Evolutionary conservation across 1,140 invertebrate genomes (phyloP), one percentile per base, ranked within the genome.

Genomic region (Solenopsis invicta): DNA sequence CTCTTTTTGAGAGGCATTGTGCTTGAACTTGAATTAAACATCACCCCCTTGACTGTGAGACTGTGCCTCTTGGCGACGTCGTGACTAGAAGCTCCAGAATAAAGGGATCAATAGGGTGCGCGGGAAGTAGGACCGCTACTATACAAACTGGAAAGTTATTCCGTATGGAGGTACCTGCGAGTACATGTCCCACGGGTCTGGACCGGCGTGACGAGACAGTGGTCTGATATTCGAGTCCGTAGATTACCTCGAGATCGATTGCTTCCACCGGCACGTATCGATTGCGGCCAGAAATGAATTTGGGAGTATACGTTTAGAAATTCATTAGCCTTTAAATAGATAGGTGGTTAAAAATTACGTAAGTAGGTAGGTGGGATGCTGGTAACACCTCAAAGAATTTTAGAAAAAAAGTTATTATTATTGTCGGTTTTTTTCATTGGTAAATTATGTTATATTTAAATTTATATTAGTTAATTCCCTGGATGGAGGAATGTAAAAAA

Each of bases 11-110:
- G 87, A 89, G 82, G 90, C 87, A 92, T 92, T 92, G 90, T 91
- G 85, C 89, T 90, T 88, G 78, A 89, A 90, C 90, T 91, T 92
- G 91, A 92, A 92, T 92, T 92, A 92, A 91, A 92, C 91, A 92
- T 92, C 89, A 82, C 85, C 91, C 90, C 78, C 84, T 87, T 81
- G 90, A 89, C 88, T 89, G 87, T 78, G 87, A 88, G 86, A 75
- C 84, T 91, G 78, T 88, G 90, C 88, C 90, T 92, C 90, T 85
- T 90, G 90, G 90, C 90, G 89, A 92, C 90, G 89, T 90, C 90
- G 91, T 91, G 89, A 91, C 90, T 91, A 91, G 90, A 59, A 91
- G 89, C 85, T 88, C 71, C 88, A 48, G 81, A 85, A 90, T 89
- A 88, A 90, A 87, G 87, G 88, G 86, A 91, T 91, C 90, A 85